Base-by-base conservation (phyloP, 2,797 vertebrate species). In the Mus caroli region DNA sequence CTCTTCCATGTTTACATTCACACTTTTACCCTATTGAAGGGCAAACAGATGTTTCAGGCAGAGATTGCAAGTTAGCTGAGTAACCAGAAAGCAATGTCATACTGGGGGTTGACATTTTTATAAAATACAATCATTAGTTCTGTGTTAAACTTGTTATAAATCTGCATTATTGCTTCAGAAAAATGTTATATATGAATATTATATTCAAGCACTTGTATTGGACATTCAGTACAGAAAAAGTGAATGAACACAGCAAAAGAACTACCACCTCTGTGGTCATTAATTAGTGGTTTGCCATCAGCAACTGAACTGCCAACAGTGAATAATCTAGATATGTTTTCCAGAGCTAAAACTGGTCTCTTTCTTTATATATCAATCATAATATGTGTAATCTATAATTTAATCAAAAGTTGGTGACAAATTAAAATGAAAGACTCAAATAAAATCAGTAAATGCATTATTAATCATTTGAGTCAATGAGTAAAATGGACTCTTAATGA, bases 401-500 rank as follows among this genome's bases (percentile, higher is more conserved):
- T 79, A 87, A 52, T 93, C 80, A 83, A 34, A 69, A 93, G 15
- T 60, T 83, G 94, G 71, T 96, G 76, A 50, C 20, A 85, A 92
- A 80, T 97, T 94, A 97, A 92, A 96, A 92, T 75, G 28, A 95
- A 43, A 82, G 26, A 79, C 64, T 60, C 37, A 69, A 92, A 92
- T 58, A 91, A 40, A 96, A 52, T 83, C 90, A 93, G 50, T 69
- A 90, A 97, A 90, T 85, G 88, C 87, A 94, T 76, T 56, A 94
- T 76, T 56, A 69, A 95, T 73, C 90, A 93, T 71, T 94, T 83
- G 15, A 88, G 71, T 75, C 43, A 91, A 96, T 71, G 64, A 64
- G 37, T 92, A 84, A 98, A 95, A 71, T 80, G 96, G 75, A 56
- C 54, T 77, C 97, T 67, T 76, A 95, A 93, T 96, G 20, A 91